phyloP scores from a whole-genome alignment of 2,888 invertebrate species.

The Sarcophaga rosellei region DNA sequence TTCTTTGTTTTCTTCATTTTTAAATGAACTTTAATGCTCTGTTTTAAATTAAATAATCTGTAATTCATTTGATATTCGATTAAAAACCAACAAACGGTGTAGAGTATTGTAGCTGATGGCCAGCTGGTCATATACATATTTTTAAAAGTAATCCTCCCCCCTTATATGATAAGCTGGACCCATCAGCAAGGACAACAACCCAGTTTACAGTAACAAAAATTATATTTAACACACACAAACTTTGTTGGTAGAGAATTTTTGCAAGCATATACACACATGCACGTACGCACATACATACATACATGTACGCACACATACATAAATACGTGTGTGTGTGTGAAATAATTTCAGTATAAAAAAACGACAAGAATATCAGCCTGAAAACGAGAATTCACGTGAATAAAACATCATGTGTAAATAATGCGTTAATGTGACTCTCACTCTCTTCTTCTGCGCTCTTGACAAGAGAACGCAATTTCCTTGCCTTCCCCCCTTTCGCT shows the following conservation, averaged over 20 bases:
- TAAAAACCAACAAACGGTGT: neutral
- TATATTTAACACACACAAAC: too few relatives aligned
- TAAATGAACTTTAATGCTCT: neutral
- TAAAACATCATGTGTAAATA: slow-evolving; percentile 65
- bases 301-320: neutral
- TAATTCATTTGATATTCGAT: slow-evolving; percentile 1
- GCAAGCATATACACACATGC: too few relatives aligned
- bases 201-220: too few relatives aligned
- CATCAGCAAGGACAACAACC: too few relatives aligned
- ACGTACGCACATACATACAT: neutral
- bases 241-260: too few relatives aligned
- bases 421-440: slow-evolving; percentile 63
- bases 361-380: neutral
- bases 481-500: neutral
- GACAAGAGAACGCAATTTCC: neutral
- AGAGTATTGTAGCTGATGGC: too few relatives aligned
- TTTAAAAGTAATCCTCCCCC: neutral
- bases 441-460: too few relatives aligned
- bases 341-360: neutral
- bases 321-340: neutral
- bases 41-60: slow-evolving; percentile 3
- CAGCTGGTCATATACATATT: neutral
- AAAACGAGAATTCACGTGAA: slow-evolving; percentile 41
- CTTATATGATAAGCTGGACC: neutral
- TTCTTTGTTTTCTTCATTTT: neutral